Evolutionary conservation across 2,888 invertebrate species (phyloP), one percentile per base, ranked within the genome.

Genomic region (Chrysolina oricalcia): DNA sequence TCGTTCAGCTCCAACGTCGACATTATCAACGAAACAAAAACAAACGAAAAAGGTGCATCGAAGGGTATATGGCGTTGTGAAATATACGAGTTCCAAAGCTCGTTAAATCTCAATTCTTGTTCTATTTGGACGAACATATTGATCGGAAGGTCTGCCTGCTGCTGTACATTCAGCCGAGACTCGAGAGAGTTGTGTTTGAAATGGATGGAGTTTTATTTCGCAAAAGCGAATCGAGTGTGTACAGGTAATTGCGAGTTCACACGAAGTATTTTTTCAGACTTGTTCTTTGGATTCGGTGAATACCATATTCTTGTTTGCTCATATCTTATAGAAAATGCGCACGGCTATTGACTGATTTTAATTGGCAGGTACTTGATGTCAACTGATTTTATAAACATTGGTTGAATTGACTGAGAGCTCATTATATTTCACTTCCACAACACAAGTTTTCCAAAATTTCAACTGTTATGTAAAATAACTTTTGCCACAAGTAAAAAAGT

Each of bases 31-130:
- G 50, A 11, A 50, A 50, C 19, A 13, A 65, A 46, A 56, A 48
- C 23, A 27, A 72, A 67, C 13, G 63, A 69, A 69, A 68, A 35
- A 78, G 76, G 72, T 59, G 62, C 73, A 23, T 69, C 72, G 68
- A 72, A 74, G 77, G 77, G 77, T 75, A 76, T 46, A 50, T 21
- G 59, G 75, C 80, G 73, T 77, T 78, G 77, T 75, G 71, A 78
- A 78, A 78, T 80, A 80, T 78, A 77, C 64, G 78, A 73, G 72
- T 73, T 70, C 70, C 73, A 63, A 63, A 70, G 50, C 78, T 80
- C 80, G 77, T 80, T 78, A 76, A 79, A 80, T 74, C 65, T 65
- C 71, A 50, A 10, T 74, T 80, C 73, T 80, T 80, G 79, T 76
- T 78, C 75, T 78, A 74, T 80, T 80, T 80, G 77, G 74, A 40